A percentile compares a stretch with the other conserved stretches of the same genome.
phyloP scores from a whole-genome alignment of 1,140 invertebrate species.

The Ceratosolen fusciceps region DNA sequence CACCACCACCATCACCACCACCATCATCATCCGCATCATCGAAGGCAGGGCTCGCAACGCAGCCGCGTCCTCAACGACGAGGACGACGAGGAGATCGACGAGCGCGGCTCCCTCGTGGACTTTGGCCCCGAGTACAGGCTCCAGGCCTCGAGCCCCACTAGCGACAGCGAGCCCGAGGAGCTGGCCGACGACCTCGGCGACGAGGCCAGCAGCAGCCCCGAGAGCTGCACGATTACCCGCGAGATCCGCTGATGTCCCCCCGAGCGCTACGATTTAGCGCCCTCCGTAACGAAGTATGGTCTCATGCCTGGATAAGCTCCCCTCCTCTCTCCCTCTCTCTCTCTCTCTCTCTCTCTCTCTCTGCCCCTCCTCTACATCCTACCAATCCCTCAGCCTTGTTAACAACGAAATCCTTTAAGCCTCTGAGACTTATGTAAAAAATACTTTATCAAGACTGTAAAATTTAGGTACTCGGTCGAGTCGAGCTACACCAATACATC shows the following conservation, averaged over 20 bases:
- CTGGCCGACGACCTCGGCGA: constrained; percentile 37
- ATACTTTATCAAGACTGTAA: too few relatives aligned
- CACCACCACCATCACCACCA: constrained; percentile 55
- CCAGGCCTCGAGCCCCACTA: constrained; percentile 23
- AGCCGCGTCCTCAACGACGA: constrained; percentile 17
- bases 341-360: too few relatives aligned
- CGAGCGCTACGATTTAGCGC: neutral
- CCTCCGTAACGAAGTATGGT: constrained; percentile 24
- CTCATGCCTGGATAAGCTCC: constrained; percentile 7
- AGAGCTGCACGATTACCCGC: constrained; percentile 7
- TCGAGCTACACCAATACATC: too few relatives aligned
- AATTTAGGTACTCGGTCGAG: too few relatives aligned
- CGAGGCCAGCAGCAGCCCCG: constrained; percentile 39
- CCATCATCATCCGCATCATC: constrained; percentile 57
- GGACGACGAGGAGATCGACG: constrained; percentile 38
- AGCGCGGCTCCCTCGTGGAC: neutral
- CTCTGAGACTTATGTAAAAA: too few relatives aligned
- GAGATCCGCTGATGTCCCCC: constrained; percentile 23
- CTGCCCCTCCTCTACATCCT: too few relatives aligned
- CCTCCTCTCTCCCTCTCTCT: too few relatives aligned
- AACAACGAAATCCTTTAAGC: too few relatives aligned
- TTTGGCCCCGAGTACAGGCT: constrained; percentile 19
- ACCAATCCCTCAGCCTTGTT: too few relatives aligned
- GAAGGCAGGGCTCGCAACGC: constrained; percentile 51
- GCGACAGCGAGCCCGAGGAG: constrained; percentile 41